Evolutionary conservation across 2,797 vertebrate genomes (phyloP).

Genomic region (Okamejei kenojei): DNA sequence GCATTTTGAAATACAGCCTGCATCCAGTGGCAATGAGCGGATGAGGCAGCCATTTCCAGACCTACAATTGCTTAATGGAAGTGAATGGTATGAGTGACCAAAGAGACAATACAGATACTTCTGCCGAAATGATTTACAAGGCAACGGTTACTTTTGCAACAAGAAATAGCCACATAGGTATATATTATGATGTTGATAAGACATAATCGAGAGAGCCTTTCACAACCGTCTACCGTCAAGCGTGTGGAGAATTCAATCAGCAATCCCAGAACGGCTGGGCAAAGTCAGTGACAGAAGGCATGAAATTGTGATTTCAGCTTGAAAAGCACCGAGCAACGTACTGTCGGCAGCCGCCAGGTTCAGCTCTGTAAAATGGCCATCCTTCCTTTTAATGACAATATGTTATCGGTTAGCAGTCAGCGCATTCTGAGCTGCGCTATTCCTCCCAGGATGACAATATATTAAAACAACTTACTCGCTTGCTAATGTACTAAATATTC

Average conservation of each 20-base stretch:
- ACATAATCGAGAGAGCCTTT: constrained; percentile 46
- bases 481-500: constrained; percentile 23
- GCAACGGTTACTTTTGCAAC: neutral
- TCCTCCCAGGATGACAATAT: constrained; percentile 23
- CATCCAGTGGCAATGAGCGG: neutral
- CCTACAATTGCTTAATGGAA: neutral
- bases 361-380: constrained; percentile 9
- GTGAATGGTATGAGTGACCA: too few relatives aligned
- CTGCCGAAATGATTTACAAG: neutral
- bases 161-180: neutral
- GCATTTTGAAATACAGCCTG: neutral
- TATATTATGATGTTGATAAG: constrained; percentile 40
- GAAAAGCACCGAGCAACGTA: constrained; percentile 36
- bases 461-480: constrained; percentile 6
- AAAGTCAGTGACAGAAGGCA: constrained; percentile 36
- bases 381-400: constrained; percentile 21
- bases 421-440: neutral
- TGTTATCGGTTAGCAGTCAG: constrained; percentile 18
- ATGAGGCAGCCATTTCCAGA: neutral
- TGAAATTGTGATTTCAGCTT: constrained; percentile 22
- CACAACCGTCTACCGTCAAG: constrained; percentile 41
- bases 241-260: constrained; percentile 39
- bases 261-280: neutral
- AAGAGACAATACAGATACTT: neutral
- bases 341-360: constrained; percentile 11